These are phyloP conservation scores for Piaya cayana DNA, from an alignment of 2,113 vertebrate genomes.

Conservation along the genomic window DNA sequence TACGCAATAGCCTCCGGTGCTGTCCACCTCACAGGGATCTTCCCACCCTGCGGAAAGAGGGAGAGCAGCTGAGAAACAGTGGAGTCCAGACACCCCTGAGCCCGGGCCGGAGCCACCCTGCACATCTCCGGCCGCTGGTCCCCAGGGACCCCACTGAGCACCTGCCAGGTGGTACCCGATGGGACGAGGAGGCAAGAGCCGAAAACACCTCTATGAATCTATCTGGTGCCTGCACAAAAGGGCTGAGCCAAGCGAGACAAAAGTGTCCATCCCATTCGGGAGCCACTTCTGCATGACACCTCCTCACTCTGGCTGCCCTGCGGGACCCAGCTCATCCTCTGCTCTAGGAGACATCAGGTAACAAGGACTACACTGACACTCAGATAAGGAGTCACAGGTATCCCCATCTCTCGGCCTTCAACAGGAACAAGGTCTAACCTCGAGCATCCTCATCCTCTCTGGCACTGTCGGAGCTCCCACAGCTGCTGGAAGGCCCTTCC, in stretches of 20 bases:
- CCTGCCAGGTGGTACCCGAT: fast-evolving
- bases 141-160: not conserved
- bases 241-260: not conserved
- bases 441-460: not conserved
- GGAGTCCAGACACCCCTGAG: fast-evolving
- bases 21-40: constrained; percentile 85
- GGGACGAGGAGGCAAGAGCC: not conserved
- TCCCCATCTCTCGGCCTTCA: not conserved
- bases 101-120: fast-evolving
- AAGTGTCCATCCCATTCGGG: not conserved
- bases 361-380: not conserved
- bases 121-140: fast-evolving
- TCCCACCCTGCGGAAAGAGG: constrained; percentile 73
- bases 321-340: not conserved
- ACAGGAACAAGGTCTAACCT: not conserved
- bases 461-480: not conserved
- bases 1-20: constrained; percentile 83
- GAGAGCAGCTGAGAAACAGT: not conserved
- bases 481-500: not conserved
- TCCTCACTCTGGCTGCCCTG: not conserved
- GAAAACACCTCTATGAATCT: not conserved
- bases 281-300: not conserved
- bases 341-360: not conserved
- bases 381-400: not conserved
- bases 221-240: not conserved